These are phyloP conservation scores for Leucosticte australis DNA, from an alignment of 2,113 vertebrate genomes.

Conservation along the genomic window DNA sequence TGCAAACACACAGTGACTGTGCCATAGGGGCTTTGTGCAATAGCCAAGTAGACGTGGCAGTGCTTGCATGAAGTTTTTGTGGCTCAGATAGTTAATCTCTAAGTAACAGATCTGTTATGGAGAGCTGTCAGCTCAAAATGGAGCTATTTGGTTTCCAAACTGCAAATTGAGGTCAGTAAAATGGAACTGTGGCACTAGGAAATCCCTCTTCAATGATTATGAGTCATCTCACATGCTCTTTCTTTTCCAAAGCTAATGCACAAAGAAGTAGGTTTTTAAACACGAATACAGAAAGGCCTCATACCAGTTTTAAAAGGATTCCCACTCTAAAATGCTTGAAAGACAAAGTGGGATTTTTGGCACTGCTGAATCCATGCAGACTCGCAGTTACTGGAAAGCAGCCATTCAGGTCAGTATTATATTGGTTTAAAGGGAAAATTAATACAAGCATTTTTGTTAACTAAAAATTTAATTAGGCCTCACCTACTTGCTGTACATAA, in stretches of 20 bases:
- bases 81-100: not conserved
- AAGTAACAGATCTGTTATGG: not conserved
- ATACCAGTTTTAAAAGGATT: not conserved
- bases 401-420: not conserved
- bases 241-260: not conserved
- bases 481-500: fast-evolving
- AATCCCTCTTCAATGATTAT: not conserved
- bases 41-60: not conserved
- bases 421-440: not conserved
- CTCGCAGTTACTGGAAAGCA: not conserved
- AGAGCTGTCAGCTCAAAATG: not conserved
- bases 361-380: not conserved
- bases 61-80: not conserved
- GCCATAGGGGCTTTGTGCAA: not conserved
- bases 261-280: not conserved
- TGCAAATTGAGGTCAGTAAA: not conserved
- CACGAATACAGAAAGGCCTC: not conserved
- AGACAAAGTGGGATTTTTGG: not conserved
- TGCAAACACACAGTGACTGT: not conserved
- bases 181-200: not conserved
- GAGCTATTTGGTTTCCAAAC: not conserved
- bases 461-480: not conserved
- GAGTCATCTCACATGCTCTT: not conserved
- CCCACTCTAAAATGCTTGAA: not conserved
- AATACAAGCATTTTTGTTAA: not conserved